A percentile compares a stretch with the other conserved stretches of the same genome.
Evolutionary conservation across 2,113 vertebrate genomes (phyloP).

Genomic region (Cygnus buccinator): DNA sequence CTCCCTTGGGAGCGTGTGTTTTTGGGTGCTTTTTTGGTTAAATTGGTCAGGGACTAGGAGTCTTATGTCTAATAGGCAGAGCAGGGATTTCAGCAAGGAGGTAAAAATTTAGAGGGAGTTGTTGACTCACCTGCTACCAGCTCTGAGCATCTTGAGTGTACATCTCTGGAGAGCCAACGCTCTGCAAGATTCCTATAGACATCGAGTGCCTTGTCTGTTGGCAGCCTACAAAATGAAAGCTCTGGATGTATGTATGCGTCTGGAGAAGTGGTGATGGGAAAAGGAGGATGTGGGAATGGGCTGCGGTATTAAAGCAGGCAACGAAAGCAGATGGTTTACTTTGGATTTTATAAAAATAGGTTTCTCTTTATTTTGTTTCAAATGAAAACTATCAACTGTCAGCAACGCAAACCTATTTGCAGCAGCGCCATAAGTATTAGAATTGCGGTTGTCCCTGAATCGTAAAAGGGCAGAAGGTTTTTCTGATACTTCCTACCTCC

Average conservation of each 20-base stretch:
- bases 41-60: neutral
- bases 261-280: neutral
- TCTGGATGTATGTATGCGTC: neutral
- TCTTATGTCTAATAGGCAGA: neutral
- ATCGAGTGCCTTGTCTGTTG: neutral
- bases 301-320: conserved; percentile 39
- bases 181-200: neutral
- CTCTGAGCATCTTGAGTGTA: neutral
- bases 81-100: neutral
- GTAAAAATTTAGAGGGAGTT: neutral
- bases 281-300: neutral
- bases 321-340: conserved; percentile 30
- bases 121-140: neutral
- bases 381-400: conserved; percentile 40
- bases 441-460: conserved; percentile 13
- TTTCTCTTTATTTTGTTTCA: conserved; percentile 57
- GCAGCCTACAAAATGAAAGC: neutral
- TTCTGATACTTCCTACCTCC: neutral
- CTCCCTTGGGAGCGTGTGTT: neutral
- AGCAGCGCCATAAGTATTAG: neutral
- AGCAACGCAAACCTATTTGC: conserved; percentile 36
- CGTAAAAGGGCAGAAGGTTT: neutral
- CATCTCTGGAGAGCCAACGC: neutral
- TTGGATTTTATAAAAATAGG: conserved; percentile 59
- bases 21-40: neutral